Percentiles rank a stretch among this genome's conserved stretches.
Conservation (phyloP, 2,797 vertebrate genomes). For the Betta splendens region DNA sequence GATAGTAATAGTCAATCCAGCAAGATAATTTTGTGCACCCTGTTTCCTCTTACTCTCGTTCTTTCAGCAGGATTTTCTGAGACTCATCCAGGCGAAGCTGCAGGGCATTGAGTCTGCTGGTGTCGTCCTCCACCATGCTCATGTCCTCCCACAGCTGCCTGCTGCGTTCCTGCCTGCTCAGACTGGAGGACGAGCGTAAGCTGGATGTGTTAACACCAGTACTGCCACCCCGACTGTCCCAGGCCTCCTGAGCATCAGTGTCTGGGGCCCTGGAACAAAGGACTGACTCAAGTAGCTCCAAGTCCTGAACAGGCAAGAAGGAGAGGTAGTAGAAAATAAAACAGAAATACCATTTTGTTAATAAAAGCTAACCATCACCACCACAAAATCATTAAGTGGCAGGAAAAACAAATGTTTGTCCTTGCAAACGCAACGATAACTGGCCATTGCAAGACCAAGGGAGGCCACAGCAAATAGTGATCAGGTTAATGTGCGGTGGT, state of each 20-base stretch:
- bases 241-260: slow-evolving; percentile 80
- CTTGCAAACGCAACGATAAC: too few species aligned
- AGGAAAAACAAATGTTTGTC: too few species aligned
- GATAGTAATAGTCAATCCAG: too few species aligned
- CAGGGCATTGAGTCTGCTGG: slow-evolving; percentile 86
- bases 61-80: slow-evolving; percentile 92
- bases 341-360: not conserved
- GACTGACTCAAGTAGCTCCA: slow-evolving; percentile 86
- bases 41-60: slow-evolving; percentile 85
- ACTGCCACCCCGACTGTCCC: slow-evolving; percentile 80
- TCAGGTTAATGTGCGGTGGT: too few species aligned
- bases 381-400: too few species aligned
- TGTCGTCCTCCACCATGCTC: slow-evolving; percentile 84
- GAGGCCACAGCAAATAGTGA: too few species aligned
- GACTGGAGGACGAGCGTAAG: slow-evolving; percentile 71
- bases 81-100: slow-evolving; percentile 94
- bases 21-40: too few species aligned
- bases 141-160: slow-evolving; percentile 90
- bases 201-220: slow-evolving; percentile 61
- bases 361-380: too few species aligned
- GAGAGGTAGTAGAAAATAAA: not conserved
- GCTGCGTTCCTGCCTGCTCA: slow-evolving; percentile 88
- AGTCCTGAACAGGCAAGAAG: slow-evolving; percentile 77
- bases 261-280: slow-evolving; percentile 76
- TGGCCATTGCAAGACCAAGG: too few species aligned